A percentile compares a stretch with the other conserved stretches of the same genome.
These are phyloP conservation scores for Pseudomyrmex gracilis DNA, from an alignment of 1,140 invertebrate species.

Conservation along the genomic window DNA sequence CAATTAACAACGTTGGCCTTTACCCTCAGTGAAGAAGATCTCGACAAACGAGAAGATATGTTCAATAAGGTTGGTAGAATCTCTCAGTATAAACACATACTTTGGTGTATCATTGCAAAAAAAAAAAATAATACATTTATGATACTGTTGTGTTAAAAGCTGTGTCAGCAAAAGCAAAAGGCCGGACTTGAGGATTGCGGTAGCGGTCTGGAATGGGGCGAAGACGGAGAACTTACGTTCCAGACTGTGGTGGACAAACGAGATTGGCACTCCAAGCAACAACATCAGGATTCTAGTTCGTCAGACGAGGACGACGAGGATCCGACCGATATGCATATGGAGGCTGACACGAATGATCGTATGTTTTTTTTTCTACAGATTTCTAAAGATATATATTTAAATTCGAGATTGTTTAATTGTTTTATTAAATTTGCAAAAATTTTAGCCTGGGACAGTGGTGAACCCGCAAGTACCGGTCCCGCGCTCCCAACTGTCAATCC, in stretches of 20 bases:
- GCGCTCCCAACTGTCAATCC: constrained; percentile 76
- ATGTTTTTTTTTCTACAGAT: constrained; percentile 64
- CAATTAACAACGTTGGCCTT: constrained; percentile 86
- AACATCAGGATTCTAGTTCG: constrained; percentile 80
- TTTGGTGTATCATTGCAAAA: no score
- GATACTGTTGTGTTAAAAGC: constrained; percentile 55
- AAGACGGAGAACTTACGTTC: constrained; percentile 84
- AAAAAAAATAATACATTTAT: no score
- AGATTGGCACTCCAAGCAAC: constrained; percentile 77
- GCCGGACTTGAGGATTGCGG: constrained; percentile 76
- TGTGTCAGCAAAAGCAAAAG: constrained; percentile 79
- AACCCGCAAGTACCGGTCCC: constrained; percentile 65
- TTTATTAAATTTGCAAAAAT: constrained; percentile 14
- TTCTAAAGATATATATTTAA: not conserved
- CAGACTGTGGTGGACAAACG: constrained; percentile 85
- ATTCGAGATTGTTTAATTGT: not conserved
- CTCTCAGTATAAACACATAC: no score
- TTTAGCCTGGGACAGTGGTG: constrained; percentile 78
- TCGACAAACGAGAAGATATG: constrained; percentile 85
- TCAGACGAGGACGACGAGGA: constrained; percentile 85
- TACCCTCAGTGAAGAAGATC: constrained; percentile 85
- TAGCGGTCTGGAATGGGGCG: constrained; percentile 75
- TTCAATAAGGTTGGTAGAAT: constrained; percentile 85
- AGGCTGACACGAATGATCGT: constrained; percentile 85
- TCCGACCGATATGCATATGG: constrained; percentile 83